Percentiles rank a stretch among this genome's conserved stretches.
Conservation (phyloP, 2,888 invertebrate species). For the Eupithecia insigniata region DNA sequence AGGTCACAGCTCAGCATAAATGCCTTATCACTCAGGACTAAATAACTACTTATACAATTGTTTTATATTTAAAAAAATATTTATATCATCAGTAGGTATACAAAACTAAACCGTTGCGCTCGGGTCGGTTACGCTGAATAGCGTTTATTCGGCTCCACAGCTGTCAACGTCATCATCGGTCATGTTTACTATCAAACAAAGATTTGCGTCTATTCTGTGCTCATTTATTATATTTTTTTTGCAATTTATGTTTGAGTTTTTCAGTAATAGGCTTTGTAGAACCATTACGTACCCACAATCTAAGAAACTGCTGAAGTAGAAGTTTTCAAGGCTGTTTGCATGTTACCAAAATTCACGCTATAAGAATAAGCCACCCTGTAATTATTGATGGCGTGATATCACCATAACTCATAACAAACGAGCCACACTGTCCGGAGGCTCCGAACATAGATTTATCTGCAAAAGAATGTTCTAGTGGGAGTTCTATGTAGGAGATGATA, state of each 20-base stretch:
- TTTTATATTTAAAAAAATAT: not conserved
- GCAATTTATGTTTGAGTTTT: not conserved
- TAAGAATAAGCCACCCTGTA: conserved; percentile 12
- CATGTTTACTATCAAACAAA: not conserved
- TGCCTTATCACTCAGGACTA: too few species aligned
- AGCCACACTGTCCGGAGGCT: conserved; percentile 36
- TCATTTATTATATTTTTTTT: not conserved
- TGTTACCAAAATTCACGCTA: not conserved
- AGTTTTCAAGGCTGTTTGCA: not conserved
- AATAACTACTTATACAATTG: not conserved
- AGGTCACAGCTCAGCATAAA: too few species aligned
- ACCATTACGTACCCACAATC: not conserved
- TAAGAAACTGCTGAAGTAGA: too few species aligned
- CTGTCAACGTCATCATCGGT: not conserved
- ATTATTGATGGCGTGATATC: conserved; percentile 17
- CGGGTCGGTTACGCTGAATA: not conserved
- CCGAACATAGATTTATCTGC: conserved; percentile 53
- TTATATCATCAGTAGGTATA: not conserved
- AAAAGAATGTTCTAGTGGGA: conserved; percentile 26
- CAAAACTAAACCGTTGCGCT: not conserved
- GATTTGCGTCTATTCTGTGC: not conserved
- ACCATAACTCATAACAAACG: conserved; percentile 33
- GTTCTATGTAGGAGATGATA: not conserved
- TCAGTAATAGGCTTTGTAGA: not conserved
- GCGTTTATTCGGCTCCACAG: not conserved